Conservation (phyloP, 1,140 invertebrate genomes). For the Holotrichia oblita region DNA sequence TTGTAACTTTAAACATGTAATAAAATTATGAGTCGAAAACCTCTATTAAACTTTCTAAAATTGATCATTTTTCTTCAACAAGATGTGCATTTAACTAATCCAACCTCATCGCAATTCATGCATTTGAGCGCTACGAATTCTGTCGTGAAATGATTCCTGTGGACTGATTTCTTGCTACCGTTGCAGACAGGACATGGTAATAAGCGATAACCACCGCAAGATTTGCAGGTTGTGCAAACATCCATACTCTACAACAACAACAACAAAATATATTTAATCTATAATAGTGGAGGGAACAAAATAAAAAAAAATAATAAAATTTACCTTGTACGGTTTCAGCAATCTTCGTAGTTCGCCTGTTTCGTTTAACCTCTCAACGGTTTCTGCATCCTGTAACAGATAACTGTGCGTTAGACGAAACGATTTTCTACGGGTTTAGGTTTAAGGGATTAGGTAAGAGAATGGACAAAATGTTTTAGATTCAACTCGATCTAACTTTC, state of each 20-base stretch:
- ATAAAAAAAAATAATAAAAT: conserved; percentile 58
- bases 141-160: conserved; percentile 92
- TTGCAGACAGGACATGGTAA: conserved; percentile 91
- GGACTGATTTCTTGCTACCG: conserved; percentile 94
- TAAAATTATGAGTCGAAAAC: no score
- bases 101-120: conserved; percentile 95
- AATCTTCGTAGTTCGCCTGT: conserved; percentile 87
- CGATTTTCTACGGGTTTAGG: not conserved
- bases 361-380: conserved; percentile 90
- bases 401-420: not conserved
- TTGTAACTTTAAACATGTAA: no score
- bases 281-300: not conserved
- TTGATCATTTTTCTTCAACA: conserved; percentile 66
- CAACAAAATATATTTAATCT: not conserved
- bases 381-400: conserved; percentile 84
- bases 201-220: conserved; percentile 90
- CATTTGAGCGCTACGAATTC: conserved; percentile 95
- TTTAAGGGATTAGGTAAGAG: conserved; percentile 23
- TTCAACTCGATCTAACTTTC: conserved; percentile 22
- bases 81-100: conserved; percentile 85
- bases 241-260: conserved; percentile 78
- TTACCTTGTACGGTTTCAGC: conserved; percentile 91
- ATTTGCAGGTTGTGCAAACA: conserved; percentile 80
- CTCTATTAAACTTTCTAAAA: no score
- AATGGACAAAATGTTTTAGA: not conserved